Evolutionary conservation across 2,113 vertebrate genomes (phyloP), one percentile per base, ranked within the genome.

Genomic region (Fulica atra): DNA sequence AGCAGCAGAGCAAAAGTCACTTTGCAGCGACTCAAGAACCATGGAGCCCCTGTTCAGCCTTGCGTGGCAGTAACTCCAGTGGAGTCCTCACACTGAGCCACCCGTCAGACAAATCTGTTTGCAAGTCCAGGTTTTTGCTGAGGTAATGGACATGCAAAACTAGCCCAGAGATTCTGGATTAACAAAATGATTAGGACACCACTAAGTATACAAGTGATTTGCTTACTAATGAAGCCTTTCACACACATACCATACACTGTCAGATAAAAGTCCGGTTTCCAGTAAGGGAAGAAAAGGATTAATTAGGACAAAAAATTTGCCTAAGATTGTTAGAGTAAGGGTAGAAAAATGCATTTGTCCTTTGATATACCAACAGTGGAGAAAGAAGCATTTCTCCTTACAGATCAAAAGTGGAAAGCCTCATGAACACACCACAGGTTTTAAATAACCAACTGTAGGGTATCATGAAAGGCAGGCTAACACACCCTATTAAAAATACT

Each of bases 271-370:
- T 6, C 50, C 40, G 28, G 12, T 36, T 84, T n/a, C 77, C 86
- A 91, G 28, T 5, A 6, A 56, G 44, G 31, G 64, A 64, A 36
- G 24, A 50, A 90, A 80, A 16, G 70, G 44, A 81, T 80, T 80
- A 28, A 94, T 73, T 16, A 88, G 78, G 57, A 80, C 31, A 65
- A 76, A 74, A 84, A 23, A 53, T 88, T 56, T 90, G 36, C 63
- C 36, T 57, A 40, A 11, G 12, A 42, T 25, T 9, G 29, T 28
- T 61, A 65, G 29, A 66, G 18, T 7, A 77, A 83, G 63, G 83
- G 73, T 11, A 69, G 70, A 89, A 89, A 87, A 84, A 64, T 4
- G 33, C 51, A 28, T 48, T 29, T 71, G 64, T 71, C 38, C 60
- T 92, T 71, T 71, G 71, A 70, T 33, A 56, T 0, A 59, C 15